Base-by-base conservation (phyloP, 2,888 invertebrate genomes). In the Frankliniella fusca region DNA sequence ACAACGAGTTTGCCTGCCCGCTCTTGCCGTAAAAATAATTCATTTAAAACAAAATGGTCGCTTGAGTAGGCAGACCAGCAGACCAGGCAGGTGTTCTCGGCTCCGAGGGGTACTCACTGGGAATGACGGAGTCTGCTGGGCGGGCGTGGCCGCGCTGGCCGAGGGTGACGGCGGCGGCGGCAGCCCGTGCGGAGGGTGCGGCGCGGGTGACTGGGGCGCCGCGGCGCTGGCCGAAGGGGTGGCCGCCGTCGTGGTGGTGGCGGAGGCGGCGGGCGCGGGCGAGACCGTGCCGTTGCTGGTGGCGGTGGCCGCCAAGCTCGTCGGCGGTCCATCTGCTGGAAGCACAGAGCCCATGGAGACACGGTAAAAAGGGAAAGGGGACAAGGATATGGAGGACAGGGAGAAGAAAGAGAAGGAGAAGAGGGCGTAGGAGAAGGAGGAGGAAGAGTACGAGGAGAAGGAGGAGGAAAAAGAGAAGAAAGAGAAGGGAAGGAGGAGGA, bases 281-380 rank as follows among this genome's bases (percentile, higher is more conserved):
- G 70, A 76, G 27, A 27, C 70, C 27, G 70, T 76, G 70, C 70
- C 70, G 70, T 76, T 76, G 70, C 70, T 76, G 70, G 70, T 76
- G 27, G 70, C 70, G 27, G 70, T 76, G 27, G 70, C 70, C 23
- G 70, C 70, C 8, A 27, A 27, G 70, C 70, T 76, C 23, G 70
- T 27, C 11, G 70, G 23, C 70, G 70, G 27, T n/a, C 70, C 70
- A 23, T 76, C 70, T 27, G 23, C 70, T 76, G 70, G 9, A 23
- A 54, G 54, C 54, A 18, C 5, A 61, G n/a, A 61, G 20, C 18
- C 7, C 11, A 61, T 20, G n/a, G 8, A 15, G 18, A 15, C 18
- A 18, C 12, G 18, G 18, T 12, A 50, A 50, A 50, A 50, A 15
- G 15, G 15, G 50, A 50, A 50, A 50, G 50, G 15, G 50, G 15